Evolutionary conservation across 2,797 vertebrate genomes (phyloP).

Genomic region (Linurgus olivaceus): DNA sequence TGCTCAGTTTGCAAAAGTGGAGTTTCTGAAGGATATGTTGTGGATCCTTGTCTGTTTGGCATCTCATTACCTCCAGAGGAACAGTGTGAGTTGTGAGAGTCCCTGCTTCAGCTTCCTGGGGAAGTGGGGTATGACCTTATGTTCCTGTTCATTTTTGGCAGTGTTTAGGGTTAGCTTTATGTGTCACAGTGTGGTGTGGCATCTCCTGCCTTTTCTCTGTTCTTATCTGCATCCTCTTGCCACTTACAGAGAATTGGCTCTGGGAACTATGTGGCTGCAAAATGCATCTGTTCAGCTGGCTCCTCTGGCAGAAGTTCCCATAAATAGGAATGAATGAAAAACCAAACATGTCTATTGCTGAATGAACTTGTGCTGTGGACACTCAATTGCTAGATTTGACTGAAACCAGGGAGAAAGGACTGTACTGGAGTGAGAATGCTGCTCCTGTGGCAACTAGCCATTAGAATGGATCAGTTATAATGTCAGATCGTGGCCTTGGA

Average conservation of each 20-base stretch:
- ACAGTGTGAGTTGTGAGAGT: not conserved
- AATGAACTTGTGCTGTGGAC: not conserved
- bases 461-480: not conserved
- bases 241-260: not conserved
- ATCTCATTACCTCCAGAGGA: not conserved
- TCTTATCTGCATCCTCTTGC: not conserved
- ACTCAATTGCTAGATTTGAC: not conserved
- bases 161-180: not conserved
- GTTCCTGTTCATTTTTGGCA: not conserved
- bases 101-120: not conserved
- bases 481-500: not conserved
- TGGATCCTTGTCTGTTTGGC: not conserved
- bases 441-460: not conserved
- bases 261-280: not conserved
- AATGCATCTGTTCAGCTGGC: not conserved
- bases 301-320: not conserved
- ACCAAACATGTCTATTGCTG: not conserved
- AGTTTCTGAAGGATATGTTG: not conserved
- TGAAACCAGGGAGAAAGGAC: not conserved
- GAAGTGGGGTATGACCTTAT: not conserved
- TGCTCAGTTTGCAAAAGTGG: accelerated
- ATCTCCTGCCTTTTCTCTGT: not conserved
- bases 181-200: accelerated
- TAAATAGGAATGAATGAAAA: not conserved
- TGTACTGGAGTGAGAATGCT: not conserved